Evolutionary conservation across 30 jellyfish, hydroid and myxozoan genomes (phyloP).

Genomic region (Cassiopea andromeda): DNA sequence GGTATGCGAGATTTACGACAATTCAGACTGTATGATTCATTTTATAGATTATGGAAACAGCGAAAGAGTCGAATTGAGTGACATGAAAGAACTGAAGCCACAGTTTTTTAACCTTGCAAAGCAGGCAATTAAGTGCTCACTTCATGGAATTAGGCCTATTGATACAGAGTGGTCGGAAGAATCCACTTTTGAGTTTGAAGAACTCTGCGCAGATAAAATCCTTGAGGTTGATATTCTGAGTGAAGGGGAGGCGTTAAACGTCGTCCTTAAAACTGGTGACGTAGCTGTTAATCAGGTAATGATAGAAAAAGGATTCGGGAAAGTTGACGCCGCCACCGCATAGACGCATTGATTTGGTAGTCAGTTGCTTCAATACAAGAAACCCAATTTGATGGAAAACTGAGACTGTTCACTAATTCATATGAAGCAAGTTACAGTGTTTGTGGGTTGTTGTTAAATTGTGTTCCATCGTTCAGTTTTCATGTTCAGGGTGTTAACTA

Average conservation of each 20-base stretch:
- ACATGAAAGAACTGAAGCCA: conserved; percentile 29
- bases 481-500: too few species aligned
- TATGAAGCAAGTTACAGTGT: too few species aligned
- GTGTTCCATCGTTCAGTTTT: too few species aligned
- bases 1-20: not conserved
- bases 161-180: conserved; percentile 61
- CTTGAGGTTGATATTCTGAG: conserved; percentile 44
- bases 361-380: not conserved
- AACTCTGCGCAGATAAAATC: conserved; percentile 28
- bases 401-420: too few species aligned
- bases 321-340: not conserved
- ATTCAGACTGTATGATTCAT: conserved; percentile 22
- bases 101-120: conserved; percentile 25
- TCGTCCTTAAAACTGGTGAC: conserved; percentile 46
- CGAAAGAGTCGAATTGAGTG: conserved; percentile 26
- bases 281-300: conserved; percentile 54
- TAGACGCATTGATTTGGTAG: not conserved
- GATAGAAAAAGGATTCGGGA: conserved; percentile 68
- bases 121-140: conserved; percentile 66
- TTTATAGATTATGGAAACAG: conserved; percentile 81
- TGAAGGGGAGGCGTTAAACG: conserved; percentile 10
- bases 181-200: conserved; percentile 54
- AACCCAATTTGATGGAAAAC: not conserved
- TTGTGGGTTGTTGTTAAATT: too few species aligned
- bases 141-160: conserved; percentile 64